Conservation (phyloP, 2,113 vertebrate genomes). For the Rhinogobius similis region DNA sequence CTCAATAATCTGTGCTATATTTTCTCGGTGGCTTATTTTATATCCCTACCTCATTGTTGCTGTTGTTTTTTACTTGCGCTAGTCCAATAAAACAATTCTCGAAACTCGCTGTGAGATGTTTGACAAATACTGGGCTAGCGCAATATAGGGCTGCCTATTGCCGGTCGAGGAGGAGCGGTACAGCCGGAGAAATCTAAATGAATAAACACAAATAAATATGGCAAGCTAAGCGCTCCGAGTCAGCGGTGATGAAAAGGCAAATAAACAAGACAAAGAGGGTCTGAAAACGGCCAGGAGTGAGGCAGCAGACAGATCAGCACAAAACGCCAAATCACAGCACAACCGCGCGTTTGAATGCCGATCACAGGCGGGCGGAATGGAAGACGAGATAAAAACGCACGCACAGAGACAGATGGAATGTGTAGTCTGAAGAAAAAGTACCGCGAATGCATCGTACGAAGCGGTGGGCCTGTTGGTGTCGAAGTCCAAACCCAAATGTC, state of each 20-base stretch:
- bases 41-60: too few species aligned
- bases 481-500: too few species aligned
- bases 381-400: not conserved
- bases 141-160: not conserved
- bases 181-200: conserved; percentile 9
- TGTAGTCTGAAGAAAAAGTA: not conserved
- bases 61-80: not conserved
- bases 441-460: too few species aligned
- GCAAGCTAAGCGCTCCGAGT: conserved; percentile 7
- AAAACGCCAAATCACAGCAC: conserved; percentile 6
- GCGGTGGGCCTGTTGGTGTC: too few species aligned
- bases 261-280: conserved; percentile 8
- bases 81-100: not conserved
- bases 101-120: not conserved
- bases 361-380: not conserved
- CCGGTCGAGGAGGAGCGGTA: not conserved
- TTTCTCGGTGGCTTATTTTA: too few species aligned
- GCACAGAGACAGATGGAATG: not conserved
- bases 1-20: too few species aligned
- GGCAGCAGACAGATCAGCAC: conserved; percentile 2
- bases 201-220: conserved; percentile 16
- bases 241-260: conserved; percentile 12
- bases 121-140: conserved; percentile 7
- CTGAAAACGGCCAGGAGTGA: not conserved
- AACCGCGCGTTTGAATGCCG: not conserved